Percentiles rank a stretch among this genome's conserved stretches.
Evolutionary conservation across 2,888 invertebrate species (phyloP).

Genomic region (Nephrotoma flavescens): DNA sequence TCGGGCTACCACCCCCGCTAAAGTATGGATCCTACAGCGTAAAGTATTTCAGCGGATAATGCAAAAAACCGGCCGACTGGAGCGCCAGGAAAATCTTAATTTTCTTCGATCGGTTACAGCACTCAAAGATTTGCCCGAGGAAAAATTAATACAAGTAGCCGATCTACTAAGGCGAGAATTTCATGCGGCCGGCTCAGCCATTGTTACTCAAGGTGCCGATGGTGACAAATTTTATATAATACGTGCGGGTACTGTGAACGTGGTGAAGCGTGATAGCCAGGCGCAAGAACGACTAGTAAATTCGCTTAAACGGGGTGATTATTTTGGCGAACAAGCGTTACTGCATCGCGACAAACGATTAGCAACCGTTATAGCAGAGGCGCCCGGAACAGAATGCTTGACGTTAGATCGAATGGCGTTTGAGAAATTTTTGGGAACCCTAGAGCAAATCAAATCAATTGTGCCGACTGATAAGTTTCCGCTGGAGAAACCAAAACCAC

Average conservation of each 20-base stretch:
- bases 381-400: slow-evolving; percentile 72
- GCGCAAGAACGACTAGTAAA: slow-evolving; percentile 52
- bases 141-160: slow-evolving; percentile 65
- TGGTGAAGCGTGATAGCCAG: slow-evolving; percentile 42
- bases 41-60: slow-evolving; percentile 79
- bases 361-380: slow-evolving; percentile 78
- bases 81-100: slow-evolving; percentile 69
- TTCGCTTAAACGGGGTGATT: slow-evolving; percentile 58
- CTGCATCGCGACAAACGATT: slow-evolving; percentile 73
- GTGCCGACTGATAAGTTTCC: not conserved
- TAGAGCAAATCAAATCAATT: not conserved
- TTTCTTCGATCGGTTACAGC: slow-evolving; percentile 72
- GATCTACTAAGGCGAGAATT: slow-evolving; percentile 79
- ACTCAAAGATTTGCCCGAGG: slow-evolving; percentile 52
- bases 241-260: slow-evolving; percentile 64
- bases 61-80: slow-evolving; percentile 70
- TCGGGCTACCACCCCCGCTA: slow-evolving; percentile 52
- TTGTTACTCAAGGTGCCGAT: slow-evolving; percentile 70
- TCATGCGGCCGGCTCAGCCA: slow-evolving; percentile 60
- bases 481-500: not conserved
- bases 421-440: slow-evolving; percentile 53
- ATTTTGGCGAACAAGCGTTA: slow-evolving; percentile 80
- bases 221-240: slow-evolving; percentile 88
- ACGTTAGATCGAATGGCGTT: slow-evolving; percentile 77
- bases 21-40: slow-evolving; percentile 79